Base-by-base conservation (phyloP, 2,797 vertebrate genomes). In the Mormyrus hasselquistii region DNA sequence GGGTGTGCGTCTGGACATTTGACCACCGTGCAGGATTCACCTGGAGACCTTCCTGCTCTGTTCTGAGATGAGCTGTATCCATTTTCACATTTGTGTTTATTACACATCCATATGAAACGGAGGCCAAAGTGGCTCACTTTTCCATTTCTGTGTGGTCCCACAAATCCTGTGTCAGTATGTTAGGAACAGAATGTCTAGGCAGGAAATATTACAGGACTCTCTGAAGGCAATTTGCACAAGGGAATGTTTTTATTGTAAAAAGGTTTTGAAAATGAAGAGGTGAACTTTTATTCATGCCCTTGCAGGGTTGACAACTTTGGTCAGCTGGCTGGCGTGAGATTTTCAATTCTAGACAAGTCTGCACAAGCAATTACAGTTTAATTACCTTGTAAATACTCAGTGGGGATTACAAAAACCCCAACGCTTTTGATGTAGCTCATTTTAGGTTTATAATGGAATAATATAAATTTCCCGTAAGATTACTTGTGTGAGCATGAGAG, bases 141-240 rank as follows among this genome's bases (percentile, higher is more conserved):
- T 73, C 69, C 69, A 73, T 73, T 73, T 38, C 69, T 73, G 69
- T 73, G 69, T 73, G 69, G 69, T 73, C 69, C 69, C 38, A 41
- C 12, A 73, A 73, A 16, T 73, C 6, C 29, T 16, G 69, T 14
- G 65, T 73, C 12, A 73, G 69, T 73, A 16, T 73, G 69, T 73
- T 16, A 38, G 69, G 34, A 73, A 73, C 12, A 2, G 29, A 16
- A 73, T 4, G 12, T 73, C 29, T 19, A 55, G 16, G 53, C 53
- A 55, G 53, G 53, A 5, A 55, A 55, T 5, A 4, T 19, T 55
- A 55, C 53, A 55, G 53, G 53, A 55, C 4, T 55, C 53, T 55
- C 14, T 55, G 53, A 19, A 55, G 16, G 29, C 29, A 34, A 34
- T 34, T 34, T 34, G 2, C 29, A 34, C 29, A 34, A 34, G 29